Evolutionary conservation across 2,888 invertebrate genomes (phyloP).

Genomic region (Nomada ferruginata): DNA sequence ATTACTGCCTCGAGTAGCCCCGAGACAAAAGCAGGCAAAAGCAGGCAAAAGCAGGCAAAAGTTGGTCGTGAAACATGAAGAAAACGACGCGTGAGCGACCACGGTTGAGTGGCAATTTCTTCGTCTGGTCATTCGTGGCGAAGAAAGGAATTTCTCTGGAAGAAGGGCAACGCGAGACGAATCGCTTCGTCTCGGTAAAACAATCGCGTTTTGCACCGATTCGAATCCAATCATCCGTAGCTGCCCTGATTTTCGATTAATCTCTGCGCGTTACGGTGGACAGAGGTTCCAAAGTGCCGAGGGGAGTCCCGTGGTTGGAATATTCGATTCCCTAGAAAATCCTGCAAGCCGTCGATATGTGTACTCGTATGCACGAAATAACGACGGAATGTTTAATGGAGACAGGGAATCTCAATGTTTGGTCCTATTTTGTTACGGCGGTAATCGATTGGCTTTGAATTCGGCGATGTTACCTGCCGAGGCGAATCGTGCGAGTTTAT

Average conservation of each 20-base stretch:
- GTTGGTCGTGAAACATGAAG: not conserved
- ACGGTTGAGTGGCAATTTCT: conserved; percentile 20
- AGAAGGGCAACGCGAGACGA: too few relatives aligned
- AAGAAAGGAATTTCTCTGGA: conserved; percentile 27
- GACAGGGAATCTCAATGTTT: conserved; percentile 45
- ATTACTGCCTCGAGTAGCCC: not conserved
- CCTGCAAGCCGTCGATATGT: conserved; percentile 54
- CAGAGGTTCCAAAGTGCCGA: not conserved
- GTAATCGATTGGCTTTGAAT: conserved; percentile 68
- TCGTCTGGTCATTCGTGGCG: conserved; percentile 12
- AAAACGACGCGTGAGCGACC: not conserved
- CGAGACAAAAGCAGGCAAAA: not conserved
- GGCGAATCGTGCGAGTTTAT: conserved; percentile 66
- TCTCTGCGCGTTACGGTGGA: too few relatives aligned
- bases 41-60: not conserved
- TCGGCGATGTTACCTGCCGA: conserved; percentile 52
- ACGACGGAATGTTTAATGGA: conserved; percentile 56
- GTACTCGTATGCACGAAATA: conserved; percentile 34
- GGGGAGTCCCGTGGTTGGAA: too few relatives aligned
- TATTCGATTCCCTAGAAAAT: conserved; percentile 32
- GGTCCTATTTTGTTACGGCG: conserved; percentile 34
- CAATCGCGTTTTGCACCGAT: not conserved
- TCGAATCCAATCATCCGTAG: conserved; percentile 48
- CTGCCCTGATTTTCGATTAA: conserved; percentile 15
- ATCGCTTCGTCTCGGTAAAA: too few relatives aligned